Base-by-base conservation (phyloP, 2,888 invertebrate species). In the Amiota minor region DNA sequence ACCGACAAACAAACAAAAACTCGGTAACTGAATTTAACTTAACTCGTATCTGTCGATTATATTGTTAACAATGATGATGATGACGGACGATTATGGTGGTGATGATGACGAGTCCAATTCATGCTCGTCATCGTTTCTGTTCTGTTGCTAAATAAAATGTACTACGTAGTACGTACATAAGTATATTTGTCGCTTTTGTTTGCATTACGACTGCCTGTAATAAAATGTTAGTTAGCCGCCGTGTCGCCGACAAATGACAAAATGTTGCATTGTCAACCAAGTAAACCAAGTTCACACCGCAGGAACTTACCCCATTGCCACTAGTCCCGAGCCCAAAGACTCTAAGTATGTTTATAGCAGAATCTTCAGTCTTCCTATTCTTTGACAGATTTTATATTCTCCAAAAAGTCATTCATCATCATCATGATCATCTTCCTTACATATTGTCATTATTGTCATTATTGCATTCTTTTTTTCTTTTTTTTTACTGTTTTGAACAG, bases 161-260 rank as follows among this genome's bases (percentile, higher is more conserved):
- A 35, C 6, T 35, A 35, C 3, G 3, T 23, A 23, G 23, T 23
- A 23, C 6, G 35, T 35, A 77, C n/a, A n/a, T n/a, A n/a, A n/a
- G n/a, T n/a, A 78, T 79, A 81, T 79, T 79, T 79, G 78, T 78
- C 75, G 73, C 77, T 73, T 78, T 75, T 82, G 84, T 83, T 83
- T 83, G 76, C 82, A 80, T 83, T 82, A 85, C 80, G 85, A 77
- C 78, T 47, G 78, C 77, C 78, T 79, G 82, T 74, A 84, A 83
- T 83, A 83, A 85, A 83, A 76, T 73, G 67, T 53, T 53, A 23
- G 67, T 68, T 68, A 68, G 67, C 67, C 67, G 67, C 53, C 67
- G 23, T 68, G 67, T 53, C 67, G 67, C 67, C 67, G 50, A 50
- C n/a, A n/a, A 35, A 35, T 23, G 11, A 18, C 9, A n/a, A 65